Evolutionary conservation across 2,888 invertebrate genomes (phyloP), one percentile per base, ranked within the genome.

Genomic region (Meteorus cinctellus): DNA sequence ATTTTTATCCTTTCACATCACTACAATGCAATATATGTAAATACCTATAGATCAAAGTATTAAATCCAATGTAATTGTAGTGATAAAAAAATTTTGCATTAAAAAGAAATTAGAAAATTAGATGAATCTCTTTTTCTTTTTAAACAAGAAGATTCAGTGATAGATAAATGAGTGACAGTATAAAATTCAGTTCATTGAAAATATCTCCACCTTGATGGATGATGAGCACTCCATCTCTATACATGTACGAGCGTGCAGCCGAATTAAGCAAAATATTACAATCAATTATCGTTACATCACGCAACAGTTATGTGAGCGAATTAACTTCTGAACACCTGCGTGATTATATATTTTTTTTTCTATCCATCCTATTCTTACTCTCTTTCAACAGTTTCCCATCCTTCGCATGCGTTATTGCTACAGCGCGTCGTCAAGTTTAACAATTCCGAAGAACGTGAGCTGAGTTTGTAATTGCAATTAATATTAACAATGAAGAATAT

Each of bases 251-350:
- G 24, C 24, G 24, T 24, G 1, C 24, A 24, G 12, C 67, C 69
- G 27, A 62, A 84, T 84, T 85, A 81, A 83, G 81, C 79, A 80
- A 79, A 80, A 80, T 81, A 81, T 85, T 81, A 82, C 82, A 82
- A 85, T 84, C 83, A 85, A 85, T 84, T 84, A 85, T 79, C 82
- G 81, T 68, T n/a, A 69, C 31, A 55, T 69, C 8, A 51, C 6
- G 31, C 16, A 8, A 55, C 12, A 19, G 31, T 29, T 4, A n/a
- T 48, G 36, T 55, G 31, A 55, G 29, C 34, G 65, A 41, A 65
- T 65, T 55, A 55, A 65, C 19, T 41, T 31, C 48, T 69, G 69
- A 69, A 19, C 29, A 5, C 63, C 10, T 16, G 31, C 27, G 59
- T 31, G 69, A 36, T 51, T 36, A 59, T 36, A 59, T 36, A 36